Evolutionary conservation across 2,113 vertebrate species (phyloP).

Genomic region (Oenanthe oenanthe): DNA sequence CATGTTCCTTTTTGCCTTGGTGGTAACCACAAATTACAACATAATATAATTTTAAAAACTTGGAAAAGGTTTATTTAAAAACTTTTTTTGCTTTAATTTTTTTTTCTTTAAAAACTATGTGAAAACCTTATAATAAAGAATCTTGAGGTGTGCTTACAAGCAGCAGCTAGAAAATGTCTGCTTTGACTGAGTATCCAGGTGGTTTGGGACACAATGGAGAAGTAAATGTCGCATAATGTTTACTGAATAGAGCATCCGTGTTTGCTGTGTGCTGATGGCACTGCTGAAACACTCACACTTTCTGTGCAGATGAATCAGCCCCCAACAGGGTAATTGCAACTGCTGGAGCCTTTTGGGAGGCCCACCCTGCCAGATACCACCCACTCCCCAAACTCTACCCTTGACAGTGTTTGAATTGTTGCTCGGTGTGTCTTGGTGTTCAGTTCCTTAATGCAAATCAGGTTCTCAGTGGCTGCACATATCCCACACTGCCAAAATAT

Average conservation of each 20-base stretch:
- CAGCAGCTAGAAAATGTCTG: background rate
- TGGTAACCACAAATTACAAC: background rate
- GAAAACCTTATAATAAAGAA: background rate
- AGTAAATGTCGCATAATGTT: background rate
- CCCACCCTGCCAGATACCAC: background rate
- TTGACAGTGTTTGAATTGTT: background rate
- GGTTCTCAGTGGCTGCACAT: background rate
- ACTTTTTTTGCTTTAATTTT: background rate
- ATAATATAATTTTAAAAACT: background rate
- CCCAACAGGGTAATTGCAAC: background rate
- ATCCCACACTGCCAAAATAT: background rate
- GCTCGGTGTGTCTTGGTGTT: background rate
- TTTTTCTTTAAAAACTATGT: background rate
- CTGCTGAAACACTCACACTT: background rate
- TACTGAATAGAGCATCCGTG: background rate
- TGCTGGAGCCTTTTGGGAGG: background rate
- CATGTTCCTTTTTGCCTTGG: background rate
- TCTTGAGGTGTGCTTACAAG: background rate
- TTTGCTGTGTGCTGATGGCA: background rate
- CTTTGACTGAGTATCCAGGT: background rate
- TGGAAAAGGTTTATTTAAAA: background rate
- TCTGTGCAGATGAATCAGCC: background rate
- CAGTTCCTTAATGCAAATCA: background rate
- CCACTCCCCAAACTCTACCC: background rate
- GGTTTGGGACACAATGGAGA: background rate